Conservation (phyloP, 2,797 vertebrate species). For the Thaleichthys pacificus region DNA sequence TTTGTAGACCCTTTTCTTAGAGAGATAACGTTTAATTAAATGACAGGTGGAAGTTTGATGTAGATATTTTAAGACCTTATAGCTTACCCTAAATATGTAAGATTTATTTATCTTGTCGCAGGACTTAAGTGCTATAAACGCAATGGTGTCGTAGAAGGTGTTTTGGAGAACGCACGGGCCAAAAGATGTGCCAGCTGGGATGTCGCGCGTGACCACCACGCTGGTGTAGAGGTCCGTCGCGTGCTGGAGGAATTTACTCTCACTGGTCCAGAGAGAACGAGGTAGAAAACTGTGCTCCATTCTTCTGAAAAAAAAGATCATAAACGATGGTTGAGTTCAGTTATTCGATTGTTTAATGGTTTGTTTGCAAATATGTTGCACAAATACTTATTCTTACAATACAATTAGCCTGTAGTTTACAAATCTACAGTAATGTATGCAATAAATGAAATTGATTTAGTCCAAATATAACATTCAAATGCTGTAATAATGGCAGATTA, state of each 20-base stretch:
- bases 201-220: slow-evolving; percentile 84
- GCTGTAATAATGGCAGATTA: no score
- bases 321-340: background rate
- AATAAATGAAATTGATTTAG: no score
- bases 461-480: no score
- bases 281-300: slow-evolving; percentile 81
- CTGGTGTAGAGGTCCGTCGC: slow-evolving; percentile 79
- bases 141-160: slow-evolving; percentile 84
- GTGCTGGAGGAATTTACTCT: slow-evolving; percentile 80
- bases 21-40: background rate
- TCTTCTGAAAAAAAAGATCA: slow-evolving; percentile 50
- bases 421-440: no score
- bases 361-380: background rate
- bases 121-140: slow-evolving; percentile 88
- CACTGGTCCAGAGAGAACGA: slow-evolving; percentile 79
- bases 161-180: slow-evolving; percentile 85
- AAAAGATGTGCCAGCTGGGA: slow-evolving; percentile 80
- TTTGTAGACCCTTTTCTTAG: background rate
- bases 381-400: no score
- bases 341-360: background rate
- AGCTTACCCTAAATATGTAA: slow-evolving; percentile 83
- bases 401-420: no score
- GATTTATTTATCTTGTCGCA: slow-evolving; percentile 78
- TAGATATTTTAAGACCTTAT: background rate
- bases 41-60: background rate